Percentiles rank a stretch among this genome's conserved stretches.
These are phyloP conservation scores for Rissa tridactyla DNA, from an alignment of 2,113 vertebrate genomes.

Conservation along the genomic window DNA sequence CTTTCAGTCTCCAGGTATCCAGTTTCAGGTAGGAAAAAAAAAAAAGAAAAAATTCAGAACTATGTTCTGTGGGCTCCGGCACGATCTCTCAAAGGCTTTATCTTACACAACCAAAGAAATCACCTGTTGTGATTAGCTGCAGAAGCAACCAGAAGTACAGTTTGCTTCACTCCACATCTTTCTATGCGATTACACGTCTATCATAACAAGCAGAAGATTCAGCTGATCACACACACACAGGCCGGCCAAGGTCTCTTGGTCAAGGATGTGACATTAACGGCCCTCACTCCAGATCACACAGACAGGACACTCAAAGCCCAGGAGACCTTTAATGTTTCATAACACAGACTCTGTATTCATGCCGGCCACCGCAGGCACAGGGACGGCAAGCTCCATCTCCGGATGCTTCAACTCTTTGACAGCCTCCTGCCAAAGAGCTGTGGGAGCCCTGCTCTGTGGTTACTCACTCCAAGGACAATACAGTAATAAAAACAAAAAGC, in stretches of 20 bases:
- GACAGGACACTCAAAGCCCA: neutral
- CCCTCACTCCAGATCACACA: neutral
- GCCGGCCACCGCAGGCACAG: neutral
- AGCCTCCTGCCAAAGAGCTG: neutral
- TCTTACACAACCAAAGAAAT: neutral
- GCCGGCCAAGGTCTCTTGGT: neutral
- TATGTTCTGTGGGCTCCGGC: neutral
- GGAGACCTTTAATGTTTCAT: neutral
- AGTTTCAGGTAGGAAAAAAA: neutral
- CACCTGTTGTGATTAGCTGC: neutral
- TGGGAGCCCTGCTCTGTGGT: neutral
- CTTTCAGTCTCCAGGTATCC: neutral
- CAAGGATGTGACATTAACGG: neutral
- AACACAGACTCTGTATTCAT: fast-evolving
- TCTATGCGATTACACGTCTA: neutral
- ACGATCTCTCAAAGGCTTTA: neutral
- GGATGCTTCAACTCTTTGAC: neutral
- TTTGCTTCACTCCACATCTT: neutral
- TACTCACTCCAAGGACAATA: neutral
- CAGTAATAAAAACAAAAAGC: constrained; percentile 24
- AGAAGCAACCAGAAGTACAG: neutral
- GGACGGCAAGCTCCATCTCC: neutral
- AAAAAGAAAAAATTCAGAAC: neutral
- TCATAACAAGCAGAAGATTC: neutral
- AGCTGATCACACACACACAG: neutral